Evolutionary conservation across 1,140 invertebrate species (phyloP), one percentile per base, ranked within the genome.

Genomic region (Hylaeus volcanicus): DNA sequence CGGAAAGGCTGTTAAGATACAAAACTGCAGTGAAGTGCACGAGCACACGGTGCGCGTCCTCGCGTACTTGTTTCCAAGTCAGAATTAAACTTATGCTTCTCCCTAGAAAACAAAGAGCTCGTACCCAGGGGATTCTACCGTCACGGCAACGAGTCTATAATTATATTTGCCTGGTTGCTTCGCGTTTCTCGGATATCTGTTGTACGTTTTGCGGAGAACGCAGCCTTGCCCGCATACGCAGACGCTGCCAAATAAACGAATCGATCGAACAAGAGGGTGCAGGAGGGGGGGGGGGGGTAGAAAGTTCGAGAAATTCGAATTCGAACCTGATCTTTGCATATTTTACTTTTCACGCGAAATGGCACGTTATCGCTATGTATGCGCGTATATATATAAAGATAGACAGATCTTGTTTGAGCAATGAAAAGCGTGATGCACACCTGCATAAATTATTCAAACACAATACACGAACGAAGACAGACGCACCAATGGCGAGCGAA

Each of bases 71-170:
- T 80, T 80, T 45, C 43, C 51, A 53, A 75, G 72, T 77, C 80
- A 75, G 79, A 86, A 85, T 86, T 81, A 73, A 61, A 85, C 74
- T 82, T 69, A 84, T 78, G 80, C 73, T 74, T 85, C 79, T 85
- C 68, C 45, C 75, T 60, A 58, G 79, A 82, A 82, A 79, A 85
- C 55, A 73, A 79, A 71, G 53, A 82, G 55, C 41, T 53, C 41
- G 48, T 82, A 65, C 51, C 66, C 72, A 64, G 74, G 71, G 78
- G 75, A 61, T 73, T 75, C 61, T 61, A 58, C 55, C 55, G 83
- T 79, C 87, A 79, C 83, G 81, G 86, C 86, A 87, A 88, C 87
- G 77, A 64, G 81, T 86, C 87, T 88, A 88, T 88, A 88, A 88
- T 88, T 88, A 88, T 83, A 81, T 88, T 86, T 84, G 76, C 85